Percentiles rank a stretch among this genome's conserved stretches.
phyloP scores from a whole-genome alignment of 2,888 invertebrate species.

The Rotaria socialis region DNA sequence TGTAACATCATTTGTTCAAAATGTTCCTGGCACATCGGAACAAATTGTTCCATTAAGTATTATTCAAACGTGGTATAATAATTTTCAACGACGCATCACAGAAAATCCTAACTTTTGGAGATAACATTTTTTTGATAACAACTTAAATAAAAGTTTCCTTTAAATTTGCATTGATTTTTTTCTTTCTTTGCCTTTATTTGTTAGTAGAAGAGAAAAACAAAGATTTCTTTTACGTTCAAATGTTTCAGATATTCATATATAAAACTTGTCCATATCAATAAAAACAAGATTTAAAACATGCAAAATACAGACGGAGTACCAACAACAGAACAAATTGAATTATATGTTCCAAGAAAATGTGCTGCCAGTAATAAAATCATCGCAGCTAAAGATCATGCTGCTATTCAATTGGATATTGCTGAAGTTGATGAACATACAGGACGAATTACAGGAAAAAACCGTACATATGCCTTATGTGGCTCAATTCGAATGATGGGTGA shows the following conservation, averaged over 20 bases:
- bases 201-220: no score
- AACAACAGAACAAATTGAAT: conserved; percentile 73
- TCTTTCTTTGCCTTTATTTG: no score
- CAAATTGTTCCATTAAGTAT: conserved; percentile 80
- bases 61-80: conserved; percentile 86
- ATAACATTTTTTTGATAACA: not conserved
- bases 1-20: conserved; percentile 79
- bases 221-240: no score
- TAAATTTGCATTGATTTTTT: no score
- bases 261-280: no score
- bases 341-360: conserved; percentile 98
- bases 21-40: conserved; percentile 73
- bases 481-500: conserved; percentile 46
- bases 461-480: conserved; percentile 46
- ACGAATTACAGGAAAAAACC: conserved; percentile 36
- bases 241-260: no score
- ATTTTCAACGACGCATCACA: conserved; percentile 78
- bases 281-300: not conserved
- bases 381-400: conserved; percentile 96
- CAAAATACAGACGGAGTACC: not conserved
- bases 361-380: conserved; percentile 97
- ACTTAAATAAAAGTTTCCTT: not conserved
- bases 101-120: conserved; percentile 92
- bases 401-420: conserved; percentile 90
- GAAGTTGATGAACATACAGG: conserved; percentile 62